Evolutionary conservation across 1,140 invertebrate genomes (phyloP).

Genomic region (Oreohelix idahoensis): DNA sequence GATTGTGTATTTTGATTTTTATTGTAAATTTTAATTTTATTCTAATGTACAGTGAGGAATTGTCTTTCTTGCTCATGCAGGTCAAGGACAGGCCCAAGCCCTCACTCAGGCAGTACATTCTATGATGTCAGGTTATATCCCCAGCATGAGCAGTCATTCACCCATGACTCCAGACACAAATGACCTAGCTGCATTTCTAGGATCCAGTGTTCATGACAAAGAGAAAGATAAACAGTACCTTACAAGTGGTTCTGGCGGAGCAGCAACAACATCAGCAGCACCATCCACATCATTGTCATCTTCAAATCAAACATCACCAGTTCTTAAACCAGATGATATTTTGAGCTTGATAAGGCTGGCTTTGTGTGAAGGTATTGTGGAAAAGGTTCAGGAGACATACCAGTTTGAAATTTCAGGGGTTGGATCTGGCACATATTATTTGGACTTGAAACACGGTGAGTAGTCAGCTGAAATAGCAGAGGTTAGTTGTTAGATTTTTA

Average conservation of each 20-base stretch:
- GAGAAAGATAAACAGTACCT: neutral
- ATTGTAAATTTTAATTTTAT: no score
- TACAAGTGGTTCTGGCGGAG: neutral
- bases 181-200: constrained; percentile 12
- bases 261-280: neutral
- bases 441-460: constrained; percentile 66
- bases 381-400: constrained; percentile 57
- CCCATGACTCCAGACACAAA: neutral
- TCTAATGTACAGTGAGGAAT: no score
- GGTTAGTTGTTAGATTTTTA: no score
- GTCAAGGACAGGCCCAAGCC: constrained; percentile 5
- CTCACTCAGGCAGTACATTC: constrained; percentile 1
- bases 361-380: constrained; percentile 54
- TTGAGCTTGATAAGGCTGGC: neutral
- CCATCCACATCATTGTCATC: neutral
- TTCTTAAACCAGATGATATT: neutral
- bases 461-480: neutral
- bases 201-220: neutral
- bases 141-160: neutral
- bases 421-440: constrained; percentile 57
- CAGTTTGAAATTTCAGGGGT: constrained; percentile 60
- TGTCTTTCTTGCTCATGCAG: neutral
- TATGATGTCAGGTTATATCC: neutral
- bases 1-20: no score
- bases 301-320: neutral